Evolutionary conservation across 2,113 vertebrate species (phyloP).

Genomic region (Onychorhynchus coronatus): DNA sequence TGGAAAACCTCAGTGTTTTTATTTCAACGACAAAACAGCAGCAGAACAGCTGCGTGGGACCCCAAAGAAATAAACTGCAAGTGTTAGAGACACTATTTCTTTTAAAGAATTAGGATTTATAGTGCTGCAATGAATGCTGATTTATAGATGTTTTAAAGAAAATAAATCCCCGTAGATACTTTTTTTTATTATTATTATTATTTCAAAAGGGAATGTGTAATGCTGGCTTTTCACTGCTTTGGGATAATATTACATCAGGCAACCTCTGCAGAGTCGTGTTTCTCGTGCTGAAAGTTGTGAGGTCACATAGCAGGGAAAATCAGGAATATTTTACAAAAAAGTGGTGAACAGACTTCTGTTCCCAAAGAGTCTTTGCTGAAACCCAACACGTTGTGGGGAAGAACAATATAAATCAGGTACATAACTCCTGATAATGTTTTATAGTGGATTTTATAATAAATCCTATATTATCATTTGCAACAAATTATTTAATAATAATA

Average conservation of each 20-base stretch:
- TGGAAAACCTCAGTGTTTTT: constrained; percentile 51
- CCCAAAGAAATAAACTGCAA: constrained; percentile 35
- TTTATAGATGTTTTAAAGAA: constrained; percentile 31
- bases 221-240: constrained; percentile 10
- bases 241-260: neutral
- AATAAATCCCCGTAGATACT: constrained; percentile 25
- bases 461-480: too few relatives aligned
- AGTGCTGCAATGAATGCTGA: constrained; percentile 57
- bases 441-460: too few relatives aligned
- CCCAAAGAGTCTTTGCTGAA: neutral
- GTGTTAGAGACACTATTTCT: constrained; percentile 18
- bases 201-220: constrained; percentile 34
- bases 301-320: neutral
- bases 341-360: neutral
- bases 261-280: neutral
- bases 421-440: too few relatives aligned
- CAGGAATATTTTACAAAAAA: neutral
- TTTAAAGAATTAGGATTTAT: constrained; percentile 62
- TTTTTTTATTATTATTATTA: neutral
- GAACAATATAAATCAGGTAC: too few relatives aligned
- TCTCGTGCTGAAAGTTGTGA: neutral
- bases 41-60: constrained; percentile 45
- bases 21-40: constrained; percentile 46
- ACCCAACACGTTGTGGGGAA: neutral
- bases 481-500: too few relatives aligned